These are phyloP conservation scores for Prionace glauca DNA, from an alignment of 2,797 vertebrate species.

Conservation along the genomic window DNA sequence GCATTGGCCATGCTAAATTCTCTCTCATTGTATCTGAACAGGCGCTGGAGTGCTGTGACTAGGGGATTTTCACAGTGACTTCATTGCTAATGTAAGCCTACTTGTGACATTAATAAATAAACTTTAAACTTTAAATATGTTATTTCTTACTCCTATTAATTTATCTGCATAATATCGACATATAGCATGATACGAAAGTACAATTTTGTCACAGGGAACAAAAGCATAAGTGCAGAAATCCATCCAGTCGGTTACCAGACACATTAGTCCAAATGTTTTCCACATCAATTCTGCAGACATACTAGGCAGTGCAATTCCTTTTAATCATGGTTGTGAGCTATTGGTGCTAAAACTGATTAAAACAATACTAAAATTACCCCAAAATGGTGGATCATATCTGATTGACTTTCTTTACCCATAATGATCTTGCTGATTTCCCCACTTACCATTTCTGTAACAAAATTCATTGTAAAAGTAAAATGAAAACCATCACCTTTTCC, in stretches of 20 bases:
- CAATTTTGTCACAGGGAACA: not conserved
- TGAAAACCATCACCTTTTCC: not conserved
- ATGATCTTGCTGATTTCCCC: not conserved
- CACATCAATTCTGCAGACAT: not conserved
- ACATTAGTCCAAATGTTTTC: not conserved
- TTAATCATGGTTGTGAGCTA: not conserved
- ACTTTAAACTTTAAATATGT: not conserved
- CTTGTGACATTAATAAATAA: too few relatives aligned
- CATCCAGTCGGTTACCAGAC: not conserved
- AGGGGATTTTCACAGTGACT: too few relatives aligned
- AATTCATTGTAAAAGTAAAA: not conserved
- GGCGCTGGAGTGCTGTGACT: too few relatives aligned
- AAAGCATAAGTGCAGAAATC: not conserved
- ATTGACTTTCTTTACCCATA: not conserved
- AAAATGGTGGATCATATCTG: not conserved
- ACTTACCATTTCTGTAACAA: not conserved
- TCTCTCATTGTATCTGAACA: too few relatives aligned
- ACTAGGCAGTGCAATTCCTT: not conserved
- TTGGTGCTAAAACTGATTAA: too few relatives aligned
- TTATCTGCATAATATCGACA: not conserved
- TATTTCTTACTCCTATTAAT: not conserved
- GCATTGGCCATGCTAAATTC: too few relatives aligned
- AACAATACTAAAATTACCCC: not conserved
- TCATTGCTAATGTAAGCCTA: too few relatives aligned
- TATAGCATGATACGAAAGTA: not conserved